Conservation (phyloP, 2,797 vertebrate species). For the Microctenopoma steveboyesi region DNA sequence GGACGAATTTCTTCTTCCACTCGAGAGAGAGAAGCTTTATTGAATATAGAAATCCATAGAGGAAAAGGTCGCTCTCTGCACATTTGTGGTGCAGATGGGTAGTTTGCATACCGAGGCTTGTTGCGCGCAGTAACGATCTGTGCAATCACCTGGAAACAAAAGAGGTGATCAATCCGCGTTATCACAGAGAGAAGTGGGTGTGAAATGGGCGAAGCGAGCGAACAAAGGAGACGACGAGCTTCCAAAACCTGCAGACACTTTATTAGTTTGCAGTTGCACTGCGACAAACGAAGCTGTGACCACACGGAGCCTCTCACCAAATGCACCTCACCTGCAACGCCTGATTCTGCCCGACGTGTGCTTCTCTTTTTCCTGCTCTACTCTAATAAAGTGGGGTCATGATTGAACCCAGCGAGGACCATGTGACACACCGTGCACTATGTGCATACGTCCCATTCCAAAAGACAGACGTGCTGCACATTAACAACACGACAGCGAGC, state of each 20-base stretch:
- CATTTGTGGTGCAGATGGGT: constrained; percentile 35
- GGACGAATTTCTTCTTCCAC: constrained; percentile 29
- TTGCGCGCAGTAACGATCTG: constrained; percentile 37
- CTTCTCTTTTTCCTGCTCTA: neutral
- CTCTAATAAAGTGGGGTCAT: constrained; percentile 16
- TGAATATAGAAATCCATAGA: constrained; percentile 54
- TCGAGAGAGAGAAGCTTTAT: constrained; percentile 45
- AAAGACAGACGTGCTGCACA: neutral
- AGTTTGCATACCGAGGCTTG: constrained; percentile 30
- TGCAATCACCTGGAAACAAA: constrained; percentile 34
- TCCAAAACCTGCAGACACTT: constrained; percentile 9
- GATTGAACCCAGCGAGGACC: constrained; percentile 15
- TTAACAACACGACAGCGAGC: too few species aligned
- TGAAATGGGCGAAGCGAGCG: constrained; percentile 9
- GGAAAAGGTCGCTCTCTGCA: constrained; percentile 54
- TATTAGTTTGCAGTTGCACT: constrained; percentile 33
- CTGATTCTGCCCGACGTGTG: neutral
- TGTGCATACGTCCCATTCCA: neutral
- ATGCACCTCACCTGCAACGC: neutral
- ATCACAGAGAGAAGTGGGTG: constrained; percentile 22
- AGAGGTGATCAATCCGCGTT: constrained; percentile 54
- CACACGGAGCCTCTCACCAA: constrained; percentile 12
- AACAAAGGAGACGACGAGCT: constrained; percentile 29
- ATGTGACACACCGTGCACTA: constrained; percentile 19
- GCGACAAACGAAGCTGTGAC: constrained; percentile 37